phyloP scores from a whole-genome alignment of 2,888 invertebrate genomes.

The Dermolepida albohirtum region DNA sequence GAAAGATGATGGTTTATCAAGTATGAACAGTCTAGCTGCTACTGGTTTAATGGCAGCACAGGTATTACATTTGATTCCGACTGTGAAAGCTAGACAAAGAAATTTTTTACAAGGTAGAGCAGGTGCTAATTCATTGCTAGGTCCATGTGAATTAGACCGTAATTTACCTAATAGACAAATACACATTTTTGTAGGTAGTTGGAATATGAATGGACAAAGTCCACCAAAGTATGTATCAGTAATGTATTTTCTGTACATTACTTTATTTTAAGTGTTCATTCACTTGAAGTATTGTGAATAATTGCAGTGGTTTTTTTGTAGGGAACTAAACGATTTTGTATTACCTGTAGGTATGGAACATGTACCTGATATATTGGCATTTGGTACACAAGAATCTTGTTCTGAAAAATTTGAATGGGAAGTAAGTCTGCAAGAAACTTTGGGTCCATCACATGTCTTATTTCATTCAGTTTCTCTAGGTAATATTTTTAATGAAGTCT shows the following conservation, averaged over 20 bases:
- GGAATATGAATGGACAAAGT: constrained; percentile 96
- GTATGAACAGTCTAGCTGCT: constrained; percentile 77
- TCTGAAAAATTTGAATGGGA: constrained; percentile 91
- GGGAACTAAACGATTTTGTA: constrained; percentile 90
- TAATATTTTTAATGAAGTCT: constrained; percentile 49
- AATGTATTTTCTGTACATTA: not conserved
- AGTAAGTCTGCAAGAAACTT: constrained; percentile 89
- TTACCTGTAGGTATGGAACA: constrained; percentile 86
- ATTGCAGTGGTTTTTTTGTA: constrained; percentile 55
- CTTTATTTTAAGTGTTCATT: not conserved
- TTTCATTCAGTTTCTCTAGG: constrained; percentile 88
- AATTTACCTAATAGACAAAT: constrained; percentile 88
- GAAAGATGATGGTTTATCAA: constrained; percentile 52
- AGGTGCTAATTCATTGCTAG: constrained; percentile 84
- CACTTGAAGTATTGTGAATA: not conserved
- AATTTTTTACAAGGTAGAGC: constrained; percentile 85
- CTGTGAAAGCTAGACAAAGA: constrained; percentile 83
- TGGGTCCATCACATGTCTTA: constrained; percentile 93
- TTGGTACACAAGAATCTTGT: constrained; percentile 94
- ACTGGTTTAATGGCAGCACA: constrained; percentile 80
- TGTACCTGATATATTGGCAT: constrained; percentile 90
- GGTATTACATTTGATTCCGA: constrained; percentile 83
- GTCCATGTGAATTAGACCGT: constrained; percentile 86
- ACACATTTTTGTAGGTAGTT: constrained; percentile 90
- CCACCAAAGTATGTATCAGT: constrained; percentile 76